Evolutionary conservation across 2,888 invertebrate genomes (phyloP).

Genomic region (Ichneumoninae sp.): DNA sequence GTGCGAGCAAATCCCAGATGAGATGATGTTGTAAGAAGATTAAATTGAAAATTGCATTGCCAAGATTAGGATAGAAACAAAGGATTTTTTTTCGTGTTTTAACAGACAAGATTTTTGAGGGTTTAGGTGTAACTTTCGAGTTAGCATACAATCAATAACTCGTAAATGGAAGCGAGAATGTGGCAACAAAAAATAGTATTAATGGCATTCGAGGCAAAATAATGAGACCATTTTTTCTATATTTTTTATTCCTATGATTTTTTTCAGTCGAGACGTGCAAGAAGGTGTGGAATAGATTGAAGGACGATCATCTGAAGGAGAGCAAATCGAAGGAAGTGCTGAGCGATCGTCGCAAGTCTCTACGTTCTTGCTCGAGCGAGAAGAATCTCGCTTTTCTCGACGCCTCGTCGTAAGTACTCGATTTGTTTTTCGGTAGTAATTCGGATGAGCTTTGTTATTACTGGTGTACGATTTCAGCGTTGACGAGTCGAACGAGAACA

Average conservation of each 20-base stretch:
- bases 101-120: not conserved
- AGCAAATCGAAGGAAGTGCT: slow-evolving; percentile 38
- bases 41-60: not conserved
- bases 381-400: slow-evolving; percentile 65
- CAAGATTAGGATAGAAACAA: not conserved
- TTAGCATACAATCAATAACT: not conserved
- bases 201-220: not conserved
- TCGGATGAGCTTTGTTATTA: not conserved
- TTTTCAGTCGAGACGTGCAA: slow-evolving; percentile 63
- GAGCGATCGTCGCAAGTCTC: slow-evolving; percentile 62
- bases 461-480: slow-evolving; percentile 48
- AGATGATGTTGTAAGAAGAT: slow-evolving; percentile 11
- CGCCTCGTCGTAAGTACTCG: slow-evolving; percentile 53
- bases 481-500: slow-evolving; percentile 70
- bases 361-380: slow-evolving; percentile 59
- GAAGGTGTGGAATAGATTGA: slow-evolving; percentile 68
- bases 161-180: not conserved
- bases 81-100: not conserved
- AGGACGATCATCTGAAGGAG: slow-evolving; percentile 56
- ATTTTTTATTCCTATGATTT: not conserved
- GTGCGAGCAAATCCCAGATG: not conserved
- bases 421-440: not conserved
- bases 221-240: not conserved
- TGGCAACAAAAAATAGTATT: not conserved
- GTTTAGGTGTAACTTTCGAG: not conserved